Conservation (phyloP, 2,113 vertebrate genomes). For the Oryctolagus cuniculus region mOryCun1.1 NC_091433.1:141086001-141086500, state of each 20-base stretch:
- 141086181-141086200: background rate
- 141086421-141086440: background rate
- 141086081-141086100: background rate
- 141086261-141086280: background rate
- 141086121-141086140: background rate
- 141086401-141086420: background rate
- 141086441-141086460: background rate
- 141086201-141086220: background rate
- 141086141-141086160: background rate
- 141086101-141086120: conserved; percentile 32
- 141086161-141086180: background rate
- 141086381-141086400: background rate
- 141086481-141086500: background rate
- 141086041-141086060: conserved; percentile 26
- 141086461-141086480: background rate
- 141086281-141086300: conserved; percentile 13
- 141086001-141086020: background rate
- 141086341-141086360: background rate
- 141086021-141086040: conserved; percentile 23
- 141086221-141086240: conserved; percentile 7
- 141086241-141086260: conserved; percentile 8
- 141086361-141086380: conserved; percentile 40
- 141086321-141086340: conserved; percentile 18
- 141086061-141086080: conserved; percentile 9
- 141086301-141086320: background rate